phyloP scores from a whole-genome alignment of 2,888 invertebrate species.

The Nemotelus nigrinus region DNA sequence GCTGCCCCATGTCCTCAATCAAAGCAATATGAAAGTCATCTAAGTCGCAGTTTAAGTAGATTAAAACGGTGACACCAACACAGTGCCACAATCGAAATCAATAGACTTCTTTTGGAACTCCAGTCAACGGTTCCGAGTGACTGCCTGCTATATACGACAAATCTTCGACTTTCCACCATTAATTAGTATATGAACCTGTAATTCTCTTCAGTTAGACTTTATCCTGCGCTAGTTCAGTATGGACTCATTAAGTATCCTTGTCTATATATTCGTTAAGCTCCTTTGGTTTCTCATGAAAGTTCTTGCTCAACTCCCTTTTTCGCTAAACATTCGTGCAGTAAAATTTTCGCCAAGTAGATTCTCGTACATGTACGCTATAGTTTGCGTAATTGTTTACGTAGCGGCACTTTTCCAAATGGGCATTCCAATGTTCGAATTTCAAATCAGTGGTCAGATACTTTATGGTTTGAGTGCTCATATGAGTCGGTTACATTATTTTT shows the following conservation, averaged over 20 bases:
- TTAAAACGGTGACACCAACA: too few relatives aligned
- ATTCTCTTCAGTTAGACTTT: neutral
- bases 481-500: slow-evolving; percentile 16
- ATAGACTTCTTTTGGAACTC: too few relatives aligned
- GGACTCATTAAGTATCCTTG: slow-evolving; percentile 21
- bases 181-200: neutral
- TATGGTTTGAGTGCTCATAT: slow-evolving; percentile 25
- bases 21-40: too few relatives aligned
- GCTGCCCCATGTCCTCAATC: too few relatives aligned
- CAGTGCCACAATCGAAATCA: too few relatives aligned
- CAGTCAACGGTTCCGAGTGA: too few relatives aligned
- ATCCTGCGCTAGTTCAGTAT: neutral
- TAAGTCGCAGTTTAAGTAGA: too few relatives aligned
- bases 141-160: too few relatives aligned
- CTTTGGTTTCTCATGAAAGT: slow-evolving; percentile 2
- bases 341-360: neutral
- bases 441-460: neutral
- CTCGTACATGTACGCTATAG: slow-evolving; percentile 7
- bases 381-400: slow-evolving; percentile 9
- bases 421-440: slow-evolving; percentile 2
- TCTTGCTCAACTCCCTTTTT: slow-evolving; percentile 26
- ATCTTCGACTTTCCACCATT: too few relatives aligned
- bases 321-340: neutral
- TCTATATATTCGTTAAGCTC: neutral
- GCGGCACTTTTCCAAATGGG: slow-evolving; percentile 15